Evolutionary conservation across 2,888 invertebrate species (phyloP), one percentile per base, ranked within the genome.

Genomic region (Lasioglossum zephyrum): DNA sequence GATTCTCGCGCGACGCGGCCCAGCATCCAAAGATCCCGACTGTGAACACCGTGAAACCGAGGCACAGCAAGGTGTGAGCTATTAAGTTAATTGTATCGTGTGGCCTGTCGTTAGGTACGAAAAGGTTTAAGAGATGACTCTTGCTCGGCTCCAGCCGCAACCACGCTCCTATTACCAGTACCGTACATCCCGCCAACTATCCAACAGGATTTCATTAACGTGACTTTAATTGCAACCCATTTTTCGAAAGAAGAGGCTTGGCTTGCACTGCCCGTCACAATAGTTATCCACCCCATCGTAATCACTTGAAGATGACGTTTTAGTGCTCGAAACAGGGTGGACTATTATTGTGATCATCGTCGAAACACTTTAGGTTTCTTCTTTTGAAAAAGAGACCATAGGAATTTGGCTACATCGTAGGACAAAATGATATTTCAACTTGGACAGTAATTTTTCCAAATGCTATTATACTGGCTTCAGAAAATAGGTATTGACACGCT

Each of bases 21-120:
- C 96, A 96, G 90, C 96, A 96, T 31, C 96, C 96, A 88, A 96
- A 95, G 93, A 96, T 96, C 53, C 96, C 96, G n/a, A 96, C 96
- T 53, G 96, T 93, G 86, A 96, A 94, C 66, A 96, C 95, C 83
- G 96, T 95, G 53, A 95, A 94, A 39, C 96, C 96, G 72, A 96
- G 94, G 26, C 95, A 96, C 69, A 96, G 95, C 79, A 96, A 94
- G 81, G 95, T 95, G 91, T 96, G 96, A 57, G 96, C 96, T 82
- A 96, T 92, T 89, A 95, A 93, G 90, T 95, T 95, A 80, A 96
- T 94, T 79, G 96, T 95, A 82, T 95, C 94, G 82, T 93, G 93
- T 80, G 96, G 95, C 60, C 95, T 92, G 22, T 93, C 92, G 85
- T 95, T 95, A 26, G 95, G 89, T 41, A 95, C 93, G 87, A 96